These are phyloP conservation scores for Squalus acanthias DNA, from an alignment of 2,797 vertebrate species.

Conservation along the genomic window DNA sequence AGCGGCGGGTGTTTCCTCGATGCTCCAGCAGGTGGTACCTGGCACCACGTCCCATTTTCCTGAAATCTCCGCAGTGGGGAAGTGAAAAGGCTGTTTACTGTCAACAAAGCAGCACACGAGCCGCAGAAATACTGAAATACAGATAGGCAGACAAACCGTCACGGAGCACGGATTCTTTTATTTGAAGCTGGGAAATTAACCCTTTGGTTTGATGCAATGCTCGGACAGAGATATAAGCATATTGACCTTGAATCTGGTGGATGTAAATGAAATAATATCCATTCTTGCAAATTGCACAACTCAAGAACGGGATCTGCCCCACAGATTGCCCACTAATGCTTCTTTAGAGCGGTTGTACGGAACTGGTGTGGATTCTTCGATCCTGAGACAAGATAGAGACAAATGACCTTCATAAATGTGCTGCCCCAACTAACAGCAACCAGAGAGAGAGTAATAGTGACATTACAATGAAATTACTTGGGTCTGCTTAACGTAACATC, in stretches of 20 bases:
- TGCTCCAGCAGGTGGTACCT: slow-evolving; percentile 27
- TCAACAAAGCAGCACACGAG: not conserved
- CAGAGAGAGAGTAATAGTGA: not conserved
- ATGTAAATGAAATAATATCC: not conserved
- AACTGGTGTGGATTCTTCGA: not conserved
- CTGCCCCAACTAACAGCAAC: not conserved
- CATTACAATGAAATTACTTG: not conserved
- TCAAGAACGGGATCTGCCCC: not conserved
- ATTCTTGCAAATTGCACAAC: not conserved
- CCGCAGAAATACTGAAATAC: not conserved
- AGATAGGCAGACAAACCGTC: not conserved
- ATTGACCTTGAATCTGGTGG: slow-evolving; percentile 7
- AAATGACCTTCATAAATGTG: not conserved
- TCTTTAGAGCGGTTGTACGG: not conserved
- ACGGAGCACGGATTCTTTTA: too few relatives aligned
- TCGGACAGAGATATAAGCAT: not conserved
- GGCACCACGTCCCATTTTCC: slow-evolving; percentile 1
- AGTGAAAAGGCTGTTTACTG: not conserved
- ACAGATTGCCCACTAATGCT: not conserved
- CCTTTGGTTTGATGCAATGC: not conserved
- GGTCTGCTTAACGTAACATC: not conserved
- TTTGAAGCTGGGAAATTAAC: not conserved
- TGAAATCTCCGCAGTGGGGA: not conserved
- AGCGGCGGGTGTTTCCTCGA: not conserved
- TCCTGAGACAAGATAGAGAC: not conserved